Percentiles rank a stretch among this genome's conserved stretches.
Conservation (phyloP, 92 coral and sea anemone species). For the Umimayanthus chanpuru region DNA sequence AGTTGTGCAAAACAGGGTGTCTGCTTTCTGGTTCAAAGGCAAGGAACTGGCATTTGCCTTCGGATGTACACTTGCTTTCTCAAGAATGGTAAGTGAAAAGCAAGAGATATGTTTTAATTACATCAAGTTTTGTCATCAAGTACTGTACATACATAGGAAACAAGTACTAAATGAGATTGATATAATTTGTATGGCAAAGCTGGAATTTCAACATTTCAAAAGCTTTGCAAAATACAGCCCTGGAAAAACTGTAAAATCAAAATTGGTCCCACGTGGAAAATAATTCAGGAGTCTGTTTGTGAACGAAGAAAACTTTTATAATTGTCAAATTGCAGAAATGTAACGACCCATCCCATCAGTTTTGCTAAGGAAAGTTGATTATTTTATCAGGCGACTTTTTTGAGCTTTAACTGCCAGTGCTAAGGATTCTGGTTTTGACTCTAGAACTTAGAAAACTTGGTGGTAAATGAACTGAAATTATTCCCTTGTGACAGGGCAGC, state of each 20-base stretch:
- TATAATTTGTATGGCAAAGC: background rate
- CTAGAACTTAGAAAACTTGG: background rate
- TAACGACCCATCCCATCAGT: too few relatives aligned
- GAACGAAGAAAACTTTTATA: too few relatives aligned
- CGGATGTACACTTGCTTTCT: conserved; percentile 91
- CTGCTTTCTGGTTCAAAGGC: conserved; percentile 89
- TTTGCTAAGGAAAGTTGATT: too few relatives aligned
- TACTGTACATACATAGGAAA: background rate
- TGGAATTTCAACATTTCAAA: too few relatives aligned
- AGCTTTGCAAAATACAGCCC: too few relatives aligned
- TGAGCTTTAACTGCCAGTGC: background rate
- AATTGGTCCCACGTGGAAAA: too few relatives aligned
- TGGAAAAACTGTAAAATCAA: too few relatives aligned
- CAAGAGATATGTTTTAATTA: background rate
- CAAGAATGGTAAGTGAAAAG: conserved; percentile 73
- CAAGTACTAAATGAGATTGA: background rate
- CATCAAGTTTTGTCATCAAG: too few relatives aligned
- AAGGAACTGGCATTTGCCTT: conserved; percentile 94
- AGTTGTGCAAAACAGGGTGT: conserved; percentile 94
- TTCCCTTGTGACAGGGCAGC: conserved; percentile 61
- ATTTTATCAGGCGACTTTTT: too few relatives aligned
- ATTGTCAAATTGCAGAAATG: too few relatives aligned
- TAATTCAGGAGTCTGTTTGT: too few relatives aligned
- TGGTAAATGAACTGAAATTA: background rate
- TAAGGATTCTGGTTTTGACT: background rate